These are phyloP conservation scores for Neoitamus cyanurus DNA, from an alignment of 2,888 invertebrate species.

Conservation along the genomic window DNA sequence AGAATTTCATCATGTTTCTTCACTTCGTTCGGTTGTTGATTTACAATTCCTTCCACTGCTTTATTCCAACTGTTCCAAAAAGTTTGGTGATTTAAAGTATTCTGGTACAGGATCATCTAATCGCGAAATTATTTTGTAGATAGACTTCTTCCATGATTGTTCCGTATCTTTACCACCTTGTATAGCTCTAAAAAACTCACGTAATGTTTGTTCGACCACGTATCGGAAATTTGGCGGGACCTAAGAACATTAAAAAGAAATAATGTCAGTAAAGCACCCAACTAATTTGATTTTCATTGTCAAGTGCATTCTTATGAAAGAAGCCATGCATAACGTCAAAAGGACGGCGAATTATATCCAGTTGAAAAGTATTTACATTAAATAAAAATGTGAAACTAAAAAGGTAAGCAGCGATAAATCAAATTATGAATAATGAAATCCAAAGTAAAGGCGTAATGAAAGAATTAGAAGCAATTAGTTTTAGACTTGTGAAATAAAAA, in stretches of 20 bases:
- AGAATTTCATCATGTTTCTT: neutral
- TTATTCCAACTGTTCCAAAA: constrained; percentile 96
- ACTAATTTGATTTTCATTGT: neutral
- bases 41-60: constrained; percentile 29
- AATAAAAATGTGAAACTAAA: neutral
- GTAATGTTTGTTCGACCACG: constrained; percentile 96
- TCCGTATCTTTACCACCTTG: constrained; percentile 96
- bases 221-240: constrained; percentile 97
- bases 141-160: constrained; percentile 99
- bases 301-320: neutral
- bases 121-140: constrained; percentile 99
- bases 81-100: constrained; percentile 99
- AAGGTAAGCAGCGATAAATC: neutral
- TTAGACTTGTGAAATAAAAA: neutral
- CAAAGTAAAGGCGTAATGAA: too few relatives aligned
- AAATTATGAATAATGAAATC: neutral
- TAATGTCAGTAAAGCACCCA: neutral
- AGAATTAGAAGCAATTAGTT: neutral
- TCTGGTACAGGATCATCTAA: constrained; percentile 99
- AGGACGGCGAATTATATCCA: neutral
- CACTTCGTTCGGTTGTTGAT: constrained; percentile 60
- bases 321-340: constrained; percentile 46
- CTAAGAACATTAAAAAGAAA: constrained; percentile 69
- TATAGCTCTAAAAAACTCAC: constrained; percentile 99
- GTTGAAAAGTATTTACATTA: neutral